These are phyloP conservation scores for Acholoe squamosa DNA, from an alignment of 2,888 invertebrate species.

Conservation along the genomic window DNA sequence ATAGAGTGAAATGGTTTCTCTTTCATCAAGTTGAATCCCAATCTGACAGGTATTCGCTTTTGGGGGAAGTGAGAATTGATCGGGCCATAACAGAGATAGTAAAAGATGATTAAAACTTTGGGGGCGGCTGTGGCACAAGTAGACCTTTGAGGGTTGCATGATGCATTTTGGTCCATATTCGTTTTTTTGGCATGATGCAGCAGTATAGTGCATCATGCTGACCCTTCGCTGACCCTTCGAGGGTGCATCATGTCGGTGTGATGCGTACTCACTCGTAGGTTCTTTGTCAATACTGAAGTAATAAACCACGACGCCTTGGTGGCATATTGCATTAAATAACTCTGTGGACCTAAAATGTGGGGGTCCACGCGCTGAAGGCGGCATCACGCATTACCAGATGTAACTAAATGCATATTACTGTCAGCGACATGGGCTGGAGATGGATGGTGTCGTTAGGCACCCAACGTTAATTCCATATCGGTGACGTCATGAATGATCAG, in stretches of 20 bases:
- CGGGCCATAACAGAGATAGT: slow-evolving; percentile 18
- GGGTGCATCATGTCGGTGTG: no score
- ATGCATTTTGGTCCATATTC: no score
- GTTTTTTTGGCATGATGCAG: no score
- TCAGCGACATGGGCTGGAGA: slow-evolving; percentile 22
- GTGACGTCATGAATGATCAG: slow-evolving; percentile 42
- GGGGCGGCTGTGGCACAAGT: neutral
- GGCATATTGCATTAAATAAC: neutral
- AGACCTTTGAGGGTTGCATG: neutral
- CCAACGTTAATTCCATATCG: slow-evolving; percentile 7
- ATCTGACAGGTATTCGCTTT: slow-evolving; percentile 43
- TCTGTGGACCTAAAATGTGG: neutral
- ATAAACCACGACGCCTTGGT: no score
- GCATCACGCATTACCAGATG: slow-evolving; percentile 36
- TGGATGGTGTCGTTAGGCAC: slow-evolving; percentile 29
- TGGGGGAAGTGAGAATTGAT: slow-evolving; percentile 41
- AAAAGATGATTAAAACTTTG: slow-evolving; percentile 27
- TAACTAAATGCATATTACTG: slow-evolving; percentile 37
- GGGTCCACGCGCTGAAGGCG: neutral
- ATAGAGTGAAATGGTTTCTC: neutral
- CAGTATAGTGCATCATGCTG: no score
- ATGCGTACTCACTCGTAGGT: no score
- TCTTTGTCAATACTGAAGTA: no score
- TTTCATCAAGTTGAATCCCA: neutral
- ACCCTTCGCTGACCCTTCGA: no score